Conservation (phyloP, 2,888 invertebrate species). For the Camptogramma bilineatum region DNA sequence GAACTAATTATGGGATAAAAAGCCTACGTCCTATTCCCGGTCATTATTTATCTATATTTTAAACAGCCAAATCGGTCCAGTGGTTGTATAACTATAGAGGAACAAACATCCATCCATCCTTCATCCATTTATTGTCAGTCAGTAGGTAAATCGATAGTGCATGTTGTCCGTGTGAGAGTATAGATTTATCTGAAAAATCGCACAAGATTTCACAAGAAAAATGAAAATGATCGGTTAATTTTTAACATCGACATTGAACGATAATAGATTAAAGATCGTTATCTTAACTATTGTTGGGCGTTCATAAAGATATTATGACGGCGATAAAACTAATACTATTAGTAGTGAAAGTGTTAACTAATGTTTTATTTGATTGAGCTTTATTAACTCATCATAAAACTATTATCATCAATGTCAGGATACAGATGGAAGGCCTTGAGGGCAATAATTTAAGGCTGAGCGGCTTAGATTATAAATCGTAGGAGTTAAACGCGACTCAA, state of each 20-base stretch:
- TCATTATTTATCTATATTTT: no score
- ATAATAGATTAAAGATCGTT: conserved; percentile 25
- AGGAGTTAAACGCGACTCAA: no score
- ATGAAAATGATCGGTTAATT: not conserved
- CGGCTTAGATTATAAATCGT: not conserved
- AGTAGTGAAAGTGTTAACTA: conserved; percentile 10
- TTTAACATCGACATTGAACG: conserved; percentile 30
- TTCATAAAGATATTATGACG: conserved; percentile 16
- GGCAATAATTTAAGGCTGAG: not conserved
- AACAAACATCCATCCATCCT: no score
- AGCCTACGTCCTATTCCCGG: no score
- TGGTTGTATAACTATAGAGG: no score
- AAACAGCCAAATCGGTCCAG: no score
- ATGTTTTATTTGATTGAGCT: conserved; percentile 9
- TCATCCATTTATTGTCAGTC: no score
- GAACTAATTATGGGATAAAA: no score
- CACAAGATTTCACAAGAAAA: no score
- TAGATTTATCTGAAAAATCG: not conserved
- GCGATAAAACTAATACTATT: conserved; percentile 16
- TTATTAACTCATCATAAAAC: conserved; percentile 11
- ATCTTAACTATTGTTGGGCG: conserved; percentile 17
- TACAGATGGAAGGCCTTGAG: not conserved
- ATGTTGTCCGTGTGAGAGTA: no score
- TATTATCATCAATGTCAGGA: not conserved
- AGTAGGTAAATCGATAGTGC: not conserved